Conservation (phyloP, 37 sponge, comb jelly and placozoan species). For the Corticium candelabrum region DNA sequence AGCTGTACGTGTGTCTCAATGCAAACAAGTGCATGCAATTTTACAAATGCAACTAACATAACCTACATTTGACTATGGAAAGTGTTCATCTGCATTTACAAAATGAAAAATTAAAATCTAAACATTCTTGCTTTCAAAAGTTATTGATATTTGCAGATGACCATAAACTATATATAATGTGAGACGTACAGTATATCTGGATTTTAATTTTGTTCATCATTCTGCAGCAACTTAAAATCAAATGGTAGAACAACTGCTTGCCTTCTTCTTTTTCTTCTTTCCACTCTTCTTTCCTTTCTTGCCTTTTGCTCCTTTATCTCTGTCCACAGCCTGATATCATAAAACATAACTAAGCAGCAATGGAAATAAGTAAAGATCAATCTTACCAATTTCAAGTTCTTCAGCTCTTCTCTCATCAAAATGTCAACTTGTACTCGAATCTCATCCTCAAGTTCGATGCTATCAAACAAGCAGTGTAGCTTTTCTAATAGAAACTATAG, state of each 20-base stretch:
- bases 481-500: not conserved
- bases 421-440: constrained; percentile 89
- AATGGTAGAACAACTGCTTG: constrained; percentile 11
- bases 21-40: too few relatives aligned
- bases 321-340: constrained; percentile 79
- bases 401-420: constrained; percentile 97
- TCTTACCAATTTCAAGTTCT: constrained; percentile 88
- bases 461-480: not conserved
- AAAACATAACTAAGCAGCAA: not conserved
- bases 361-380: not conserved
- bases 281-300: constrained; percentile 78
- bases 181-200: too few relatives aligned
- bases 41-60: too few relatives aligned
- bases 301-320: constrained; percentile 86
- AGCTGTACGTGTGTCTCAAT: too few relatives aligned
- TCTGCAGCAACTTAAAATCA: too few relatives aligned
- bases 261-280: constrained; percentile 62
- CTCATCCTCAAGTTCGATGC: constrained; percentile 85
- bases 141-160: too few relatives aligned
- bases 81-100: too few relatives aligned
- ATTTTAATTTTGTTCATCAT: too few relatives aligned
- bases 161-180: too few relatives aligned
- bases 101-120: too few relatives aligned
- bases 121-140: too few relatives aligned
- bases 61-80: too few relatives aligned